Evolutionary conservation across 2,888 invertebrate genomes (phyloP).

Genomic region (Sarcophaga carnaria): DNA sequence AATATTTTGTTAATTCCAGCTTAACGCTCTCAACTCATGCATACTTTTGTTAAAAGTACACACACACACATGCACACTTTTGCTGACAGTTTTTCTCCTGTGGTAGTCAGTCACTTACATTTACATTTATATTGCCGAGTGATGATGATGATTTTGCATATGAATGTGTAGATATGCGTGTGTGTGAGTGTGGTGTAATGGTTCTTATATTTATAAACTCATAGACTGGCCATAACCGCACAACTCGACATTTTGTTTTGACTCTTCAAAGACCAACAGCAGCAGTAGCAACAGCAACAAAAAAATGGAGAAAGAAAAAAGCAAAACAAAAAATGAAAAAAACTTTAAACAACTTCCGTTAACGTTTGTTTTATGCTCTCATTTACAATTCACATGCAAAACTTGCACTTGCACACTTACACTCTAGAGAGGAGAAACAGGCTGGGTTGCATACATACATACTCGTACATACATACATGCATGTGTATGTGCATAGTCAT

Average conservation of each 20-base stretch:
- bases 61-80: constrained; percentile 7
- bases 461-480: neutral
- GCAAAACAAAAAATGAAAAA: constrained; percentile 6
- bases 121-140: constrained; percentile 72
- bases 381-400: constrained; percentile 35
- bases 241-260: constrained; percentile 10
- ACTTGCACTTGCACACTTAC: constrained; percentile 1
- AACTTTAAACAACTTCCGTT: constrained; percentile 34
- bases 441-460: too few relatives aligned
- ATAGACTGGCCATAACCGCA: constrained; percentile 18
- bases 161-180: too few relatives aligned
- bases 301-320: constrained; percentile 4
- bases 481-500: neutral
- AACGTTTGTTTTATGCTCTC: constrained; percentile 37
- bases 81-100: neutral
- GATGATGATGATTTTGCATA: too few relatives aligned
- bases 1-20: constrained; percentile 73
- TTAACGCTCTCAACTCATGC: constrained; percentile 69
- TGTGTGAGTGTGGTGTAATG: neutral
- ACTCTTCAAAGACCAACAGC: constrained; percentile 28
- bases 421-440: neutral
- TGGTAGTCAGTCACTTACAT: constrained; percentile 29
- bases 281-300: too few relatives aligned
- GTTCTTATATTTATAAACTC: constrained; percentile 26
- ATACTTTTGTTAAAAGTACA: constrained; percentile 36